A percentile compares a stretch with the other conserved stretches of the same genome.
Conservation (phyloP, 2,888 invertebrate genomes). For the Therioaphis trifolii region DNA sequence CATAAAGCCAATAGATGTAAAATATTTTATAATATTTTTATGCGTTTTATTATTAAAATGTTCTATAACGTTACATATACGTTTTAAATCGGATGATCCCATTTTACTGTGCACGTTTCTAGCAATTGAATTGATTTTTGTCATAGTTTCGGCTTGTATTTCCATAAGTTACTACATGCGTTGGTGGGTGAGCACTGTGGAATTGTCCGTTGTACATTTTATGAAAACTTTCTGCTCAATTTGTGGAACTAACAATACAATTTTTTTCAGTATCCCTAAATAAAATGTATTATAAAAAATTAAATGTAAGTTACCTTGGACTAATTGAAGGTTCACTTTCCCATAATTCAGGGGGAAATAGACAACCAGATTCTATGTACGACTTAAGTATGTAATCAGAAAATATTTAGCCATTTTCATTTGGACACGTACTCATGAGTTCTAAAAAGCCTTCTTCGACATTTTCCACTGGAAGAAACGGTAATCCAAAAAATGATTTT, state of each 20-base stretch:
- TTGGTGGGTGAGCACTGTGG: too few relatives aligned
- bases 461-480: background rate
- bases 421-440: constrained; percentile 7
- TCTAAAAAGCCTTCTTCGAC: background rate
- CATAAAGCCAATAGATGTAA: background rate
- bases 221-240: constrained; percentile 1
- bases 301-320: background rate
- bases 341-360: constrained; percentile 17
- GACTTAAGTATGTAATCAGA: too few relatives aligned
- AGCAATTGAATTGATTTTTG: background rate
- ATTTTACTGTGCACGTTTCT: background rate
- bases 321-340: background rate
- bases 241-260: too few relatives aligned
- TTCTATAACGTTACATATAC: too few relatives aligned
- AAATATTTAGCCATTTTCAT: too few relatives aligned
- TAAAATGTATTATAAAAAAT: background rate
- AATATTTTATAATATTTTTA: background rate
- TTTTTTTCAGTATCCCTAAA: background rate
- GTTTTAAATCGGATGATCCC: background rate
- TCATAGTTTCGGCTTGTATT: constrained; percentile 5
- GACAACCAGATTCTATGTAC: too few relatives aligned
- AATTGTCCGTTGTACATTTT: constrained; percentile 7
- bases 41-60: background rate
- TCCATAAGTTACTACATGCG: background rate
- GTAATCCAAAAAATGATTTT: background rate